phyloP scores from a whole-genome alignment of 2,797 vertebrate species.

The Labroides dimidiatus region DNA sequence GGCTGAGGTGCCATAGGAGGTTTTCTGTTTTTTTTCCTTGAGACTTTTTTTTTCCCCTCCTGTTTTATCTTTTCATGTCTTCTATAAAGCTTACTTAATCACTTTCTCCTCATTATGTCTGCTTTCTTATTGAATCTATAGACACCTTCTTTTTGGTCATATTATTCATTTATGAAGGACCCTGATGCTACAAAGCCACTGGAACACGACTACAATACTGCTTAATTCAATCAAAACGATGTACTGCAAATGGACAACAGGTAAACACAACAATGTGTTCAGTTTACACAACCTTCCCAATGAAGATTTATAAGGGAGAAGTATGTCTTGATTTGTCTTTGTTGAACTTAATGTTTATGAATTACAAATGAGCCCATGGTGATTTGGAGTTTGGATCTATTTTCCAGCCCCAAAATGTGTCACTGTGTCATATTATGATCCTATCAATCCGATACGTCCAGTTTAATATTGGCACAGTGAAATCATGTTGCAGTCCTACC shows the following conservation, averaged over 20 bases:
- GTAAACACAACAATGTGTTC: too few species aligned
- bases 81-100: conserved; percentile 25
- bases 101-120: conserved; percentile 50
- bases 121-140: conserved; percentile 22
- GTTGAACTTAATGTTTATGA: neutral
- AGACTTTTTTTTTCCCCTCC: neutral
- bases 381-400: too few species aligned
- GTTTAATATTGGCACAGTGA: neutral
- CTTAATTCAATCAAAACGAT: neutral
- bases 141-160: conserved; percentile 7
- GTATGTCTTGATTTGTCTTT: neutral
- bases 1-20: conserved; percentile 27
- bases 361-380: too few species aligned
- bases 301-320: too few species aligned
- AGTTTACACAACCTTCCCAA: too few species aligned
- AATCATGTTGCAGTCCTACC: too few species aligned
- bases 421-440: neutral
- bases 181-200: neutral
- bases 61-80: conserved; percentile 38
- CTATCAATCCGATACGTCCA: neutral
- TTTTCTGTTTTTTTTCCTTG: conserved; percentile 18
- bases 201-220: too few species aligned
- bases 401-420: neutral
- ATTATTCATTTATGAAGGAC: conserved; percentile 8
- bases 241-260: neutral